phyloP scores from a whole-genome alignment of 2,113 vertebrate species.

The Penelope pileata region DNA sequence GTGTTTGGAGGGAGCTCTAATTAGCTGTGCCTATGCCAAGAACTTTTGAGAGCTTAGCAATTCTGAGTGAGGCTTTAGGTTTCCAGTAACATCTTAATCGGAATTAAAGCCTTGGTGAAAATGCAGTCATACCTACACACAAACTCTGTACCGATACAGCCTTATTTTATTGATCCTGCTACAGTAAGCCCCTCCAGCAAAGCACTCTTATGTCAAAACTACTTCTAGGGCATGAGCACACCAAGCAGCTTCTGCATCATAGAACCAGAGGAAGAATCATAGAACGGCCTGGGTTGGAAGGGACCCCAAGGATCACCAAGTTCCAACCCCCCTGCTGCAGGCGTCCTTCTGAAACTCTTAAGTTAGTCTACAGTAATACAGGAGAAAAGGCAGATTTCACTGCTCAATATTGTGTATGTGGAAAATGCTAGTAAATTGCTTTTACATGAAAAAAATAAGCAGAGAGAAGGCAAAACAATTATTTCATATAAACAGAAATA shows the following conservation, averaged over 20 bases:
- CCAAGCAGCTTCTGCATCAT: rapidly evolving
- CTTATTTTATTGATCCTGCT: neutral
- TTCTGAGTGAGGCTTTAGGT: neutral
- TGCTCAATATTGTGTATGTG: neutral
- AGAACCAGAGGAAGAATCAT: too few species aligned
- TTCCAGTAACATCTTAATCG: neutral
- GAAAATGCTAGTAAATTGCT: neutral
- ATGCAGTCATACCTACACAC: rapidly evolving
- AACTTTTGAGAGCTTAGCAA: neutral
- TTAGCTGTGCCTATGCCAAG: neutral
- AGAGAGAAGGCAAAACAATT: neutral
- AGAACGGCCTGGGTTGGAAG: too few species aligned
- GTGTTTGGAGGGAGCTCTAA: neutral
- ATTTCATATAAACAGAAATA: neutral
- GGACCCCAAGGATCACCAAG: too few species aligned
- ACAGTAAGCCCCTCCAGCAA: neutral
- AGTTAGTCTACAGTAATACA: neutral
- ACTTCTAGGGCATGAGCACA: rapidly evolving
- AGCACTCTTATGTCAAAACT: neutral
- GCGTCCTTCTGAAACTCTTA: neutral
- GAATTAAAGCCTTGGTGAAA: neutral
- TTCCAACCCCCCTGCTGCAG: too few species aligned
- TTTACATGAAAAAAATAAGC: neutral
- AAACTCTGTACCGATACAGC: neutral
- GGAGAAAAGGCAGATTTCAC: neutral